Base-by-base conservation (phyloP, 1,140 invertebrate species). In the Camponotus vicinus region DNA sequence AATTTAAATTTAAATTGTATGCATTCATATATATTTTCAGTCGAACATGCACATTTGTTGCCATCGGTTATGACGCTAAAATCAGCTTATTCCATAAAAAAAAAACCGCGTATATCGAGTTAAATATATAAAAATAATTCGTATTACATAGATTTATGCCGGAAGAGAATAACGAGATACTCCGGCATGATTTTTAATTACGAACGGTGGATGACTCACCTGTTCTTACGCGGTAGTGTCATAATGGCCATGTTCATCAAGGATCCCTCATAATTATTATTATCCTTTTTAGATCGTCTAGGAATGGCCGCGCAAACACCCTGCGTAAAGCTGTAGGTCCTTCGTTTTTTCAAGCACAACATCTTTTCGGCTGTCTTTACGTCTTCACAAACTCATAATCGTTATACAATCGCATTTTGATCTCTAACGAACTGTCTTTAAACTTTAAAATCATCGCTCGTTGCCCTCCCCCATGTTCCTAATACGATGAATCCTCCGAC, bases 261-360 rank as follows among this genome's bases (percentile, higher is more conserved):
- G 89, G 88, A 86, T 40, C 84, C 87, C 7, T 93, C 88, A 80
- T 90, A 92, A 21, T 70, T 67, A 87, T 87, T 88, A 85, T 88
- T 89, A 86, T 92, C 87, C 86, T 90, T 88, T 67, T 86, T 89
- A 76, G 89, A 73, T 55, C 67, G 76, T 64, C 91, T 86, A 34
- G 91, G 86, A 3, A 89, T 61, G 21, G 92, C 90, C 52, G 77
- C 57, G 71, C 91, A 92, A 32, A 90, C 87, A 61, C 92, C 92
- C 85, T 93, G 92, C 59, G 92, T 93, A 86, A 93, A 93, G 77
- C 92, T 93, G 86, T 93, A 93, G 55, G 92, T 93, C 21, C 92
- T 90, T 5, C 93, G 83, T 66, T 93, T 93, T 85, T 93, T 93
- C 40, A 93, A 64, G 79, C 93, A 93, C 87, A 93, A 80, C 93